Evolutionary conservation across 2,113 vertebrate species (phyloP).

Genomic region (Microtus pennsylvanicus): DNA sequence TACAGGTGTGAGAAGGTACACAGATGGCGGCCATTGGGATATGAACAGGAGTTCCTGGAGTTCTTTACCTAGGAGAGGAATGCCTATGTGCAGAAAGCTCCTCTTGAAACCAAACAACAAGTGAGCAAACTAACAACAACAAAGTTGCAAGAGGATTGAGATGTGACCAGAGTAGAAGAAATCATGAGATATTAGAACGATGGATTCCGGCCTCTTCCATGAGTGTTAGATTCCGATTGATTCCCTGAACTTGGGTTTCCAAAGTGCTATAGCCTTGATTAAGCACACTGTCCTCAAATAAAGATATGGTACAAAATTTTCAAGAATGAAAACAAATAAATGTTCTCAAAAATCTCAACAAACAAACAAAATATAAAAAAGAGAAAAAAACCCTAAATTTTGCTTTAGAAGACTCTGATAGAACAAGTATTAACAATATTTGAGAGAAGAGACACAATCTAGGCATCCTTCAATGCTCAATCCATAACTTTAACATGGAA

Average conservation of each 20-base stretch:
- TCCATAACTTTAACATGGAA: neutral
- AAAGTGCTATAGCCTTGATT: neutral
- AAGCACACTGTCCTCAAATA: neutral
- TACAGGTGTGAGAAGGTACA: accelerated
- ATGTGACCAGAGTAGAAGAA: neutral
- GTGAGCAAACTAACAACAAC: neutral
- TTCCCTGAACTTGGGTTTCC: neutral
- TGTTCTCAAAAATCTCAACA: too few species aligned
- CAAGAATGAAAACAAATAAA: neutral
- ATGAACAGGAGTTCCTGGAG: neutral
- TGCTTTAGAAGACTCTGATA: neutral
- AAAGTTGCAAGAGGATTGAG: neutral
- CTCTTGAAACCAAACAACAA: neutral
- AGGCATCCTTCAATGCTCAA: neutral
- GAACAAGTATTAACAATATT: neutral
- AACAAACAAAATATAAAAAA: neutral
- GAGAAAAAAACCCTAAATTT: too few species aligned
- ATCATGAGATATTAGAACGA: neutral
- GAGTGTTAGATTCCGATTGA: neutral
- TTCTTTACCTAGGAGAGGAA: neutral
- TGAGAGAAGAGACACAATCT: neutral
- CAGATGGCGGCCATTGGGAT: neutral
- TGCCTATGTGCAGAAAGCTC: neutral
- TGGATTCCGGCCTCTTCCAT: neutral
- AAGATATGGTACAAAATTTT: neutral